Base-by-base conservation (phyloP, 2,113 vertebrate species). In the Tenrec ecaudatus region DNA sequence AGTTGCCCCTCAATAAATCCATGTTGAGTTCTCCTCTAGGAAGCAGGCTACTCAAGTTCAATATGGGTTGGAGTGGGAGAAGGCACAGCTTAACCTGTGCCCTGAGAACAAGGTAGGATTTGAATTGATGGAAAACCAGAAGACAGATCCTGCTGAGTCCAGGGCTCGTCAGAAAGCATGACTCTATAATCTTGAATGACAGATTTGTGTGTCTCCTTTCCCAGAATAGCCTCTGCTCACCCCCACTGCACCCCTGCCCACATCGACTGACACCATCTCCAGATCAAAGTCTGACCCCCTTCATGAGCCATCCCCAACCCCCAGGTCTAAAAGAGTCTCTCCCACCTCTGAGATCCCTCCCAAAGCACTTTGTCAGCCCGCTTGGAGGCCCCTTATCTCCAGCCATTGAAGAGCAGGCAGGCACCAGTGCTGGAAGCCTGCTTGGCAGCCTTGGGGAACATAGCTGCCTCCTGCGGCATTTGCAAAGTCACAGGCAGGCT, bases 401-500 rank as follows among this genome's bases (percentile, higher is more conserved):
- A 53, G 5, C n/a, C 83, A 71, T 84, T 36, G 8, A 0, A 0
- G 36, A 58, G 84, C 71, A 73, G 71, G 20, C 71, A 36, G 71
- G 71, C 33, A 36, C 71, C 71, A 73, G 71, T 20, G 7, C 8
- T 11, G 10, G 90, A 66, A 79, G 86, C 15, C 66, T n/a, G 33
- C 3, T 64, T 58, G 80, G 81, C 75, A 89, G 68, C n/a, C 73
- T 3, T 60, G 10, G 17, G 58, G 76, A 43, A 68, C 47, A 60
- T 22, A 62, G 73, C 79, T 89, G 88, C n/a, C 29, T 91, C 69
- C 78, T 33, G 31, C 1, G 6, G 58, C 71, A 68, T 87, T 75
- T 89, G 81, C 83, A 87, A 81, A 95, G 58, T 84, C 89, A 82
- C 38, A 95, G 85, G 81, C 73, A 60, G 68, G 69, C n/a, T 91